Conservation (phyloP, 2,888 invertebrate genomes). For the Leptinotarsa haldemani region DNA sequence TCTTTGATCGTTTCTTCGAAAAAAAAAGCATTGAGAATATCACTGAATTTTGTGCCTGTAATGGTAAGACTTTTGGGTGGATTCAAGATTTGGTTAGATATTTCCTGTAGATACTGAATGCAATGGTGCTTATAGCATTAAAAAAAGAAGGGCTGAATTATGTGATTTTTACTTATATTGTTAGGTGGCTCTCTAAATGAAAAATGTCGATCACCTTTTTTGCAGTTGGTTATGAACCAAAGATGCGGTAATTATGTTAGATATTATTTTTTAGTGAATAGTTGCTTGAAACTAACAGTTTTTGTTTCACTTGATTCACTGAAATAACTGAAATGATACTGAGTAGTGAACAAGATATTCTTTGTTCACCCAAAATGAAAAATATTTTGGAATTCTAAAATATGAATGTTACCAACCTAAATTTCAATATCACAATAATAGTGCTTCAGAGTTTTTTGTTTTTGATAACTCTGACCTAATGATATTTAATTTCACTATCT, state of each 20-base stretch:
- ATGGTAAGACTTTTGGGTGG: conserved; percentile 10
- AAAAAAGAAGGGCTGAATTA: conserved; percentile 53
- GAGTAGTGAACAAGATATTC: no score
- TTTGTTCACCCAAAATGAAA: no score
- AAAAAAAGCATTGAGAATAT: not conserved
- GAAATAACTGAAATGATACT: not conserved
- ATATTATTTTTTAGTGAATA: conserved; percentile 39
- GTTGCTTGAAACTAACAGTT: conserved; percentile 29
- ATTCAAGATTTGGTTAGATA: conserved; percentile 36
- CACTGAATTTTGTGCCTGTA: conserved; percentile 26
- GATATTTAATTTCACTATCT: not conserved
- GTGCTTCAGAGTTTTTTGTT: not conserved
- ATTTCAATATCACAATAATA: not conserved
- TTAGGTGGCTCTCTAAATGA: conserved; percentile 49
- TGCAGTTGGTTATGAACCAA: conserved; percentile 51
- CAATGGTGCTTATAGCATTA: conserved; percentile 54
- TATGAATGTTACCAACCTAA: not conserved
- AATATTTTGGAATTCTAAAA: no score
- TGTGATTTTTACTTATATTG: conserved; percentile 54
- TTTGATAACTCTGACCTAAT: not conserved
- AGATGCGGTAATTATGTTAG: conserved; percentile 44
- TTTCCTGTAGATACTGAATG: conserved; percentile 31
- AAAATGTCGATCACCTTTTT: conserved; percentile 38
- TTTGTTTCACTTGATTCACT: conserved; percentile 5
- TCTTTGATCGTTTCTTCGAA: not conserved